These are phyloP conservation scores for Lycia hirtaria DNA, from an alignment of 2,888 invertebrate genomes.

Conservation along the genomic window DNA sequence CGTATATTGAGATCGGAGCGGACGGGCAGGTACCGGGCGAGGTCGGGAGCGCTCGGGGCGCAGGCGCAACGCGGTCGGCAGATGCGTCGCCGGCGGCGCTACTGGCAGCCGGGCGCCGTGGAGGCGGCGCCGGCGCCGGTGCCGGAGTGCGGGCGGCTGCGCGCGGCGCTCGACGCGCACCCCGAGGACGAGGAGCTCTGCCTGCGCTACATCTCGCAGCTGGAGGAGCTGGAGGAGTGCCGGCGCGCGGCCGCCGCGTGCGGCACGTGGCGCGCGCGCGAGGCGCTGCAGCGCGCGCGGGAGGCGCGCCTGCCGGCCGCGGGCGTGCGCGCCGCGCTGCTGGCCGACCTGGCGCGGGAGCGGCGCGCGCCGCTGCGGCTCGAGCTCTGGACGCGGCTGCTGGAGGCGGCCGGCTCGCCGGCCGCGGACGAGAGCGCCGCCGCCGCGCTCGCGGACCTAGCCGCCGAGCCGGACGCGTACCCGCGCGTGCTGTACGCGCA, in stretches of 20 bases:
- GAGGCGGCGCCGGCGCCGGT: conserved; percentile 23
- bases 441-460: conserved; percentile 47
- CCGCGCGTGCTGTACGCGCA: conserved; percentile 59
- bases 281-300: conserved; percentile 47
- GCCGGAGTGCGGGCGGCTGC: conserved; percentile 36
- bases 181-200: conserved; percentile 61
- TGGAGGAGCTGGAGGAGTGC: conserved; percentile 47
- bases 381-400: conserved; percentile 58
- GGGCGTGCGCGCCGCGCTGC: conserved; percentile 36
- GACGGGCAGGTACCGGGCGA: conserved; percentile 17
- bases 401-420: conserved; percentile 37
- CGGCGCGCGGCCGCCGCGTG: conserved; percentile 30
- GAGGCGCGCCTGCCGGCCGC: conserved; percentile 34
- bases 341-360: conserved; percentile 31
- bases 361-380: conserved; percentile 37
- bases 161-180: conserved; percentile 53
- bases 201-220: conserved; percentile 57
- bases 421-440: conserved; percentile 40
- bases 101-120: conserved; percentile 29
- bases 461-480: conserved; percentile 47
- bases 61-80: too few relatives aligned
- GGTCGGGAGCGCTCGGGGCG: conserved; percentile 20
- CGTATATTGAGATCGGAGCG: too few relatives aligned
- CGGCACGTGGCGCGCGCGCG: conserved; percentile 34
- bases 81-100: conserved; percentile 13